phyloP scores from a whole-genome alignment of 2,888 invertebrate species.

The Conomelus anceps region DNA sequence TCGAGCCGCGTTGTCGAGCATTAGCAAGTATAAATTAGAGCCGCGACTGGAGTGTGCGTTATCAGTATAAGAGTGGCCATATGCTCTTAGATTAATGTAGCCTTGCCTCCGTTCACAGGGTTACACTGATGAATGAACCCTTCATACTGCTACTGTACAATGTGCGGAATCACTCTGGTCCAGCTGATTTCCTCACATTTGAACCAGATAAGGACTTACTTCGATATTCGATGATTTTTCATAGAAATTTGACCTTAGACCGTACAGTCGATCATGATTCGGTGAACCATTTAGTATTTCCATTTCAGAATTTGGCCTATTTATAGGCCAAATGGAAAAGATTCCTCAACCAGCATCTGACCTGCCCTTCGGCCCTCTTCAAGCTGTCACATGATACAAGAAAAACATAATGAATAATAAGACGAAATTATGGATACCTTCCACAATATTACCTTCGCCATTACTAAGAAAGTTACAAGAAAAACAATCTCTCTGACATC shows the following conservation, averaged over 20 bases:
- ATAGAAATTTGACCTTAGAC: not conserved
- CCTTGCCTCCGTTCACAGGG: not conserved
- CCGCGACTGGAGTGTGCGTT: constrained; percentile 4
- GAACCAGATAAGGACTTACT: not conserved
- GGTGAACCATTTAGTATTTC: too few relatives aligned
- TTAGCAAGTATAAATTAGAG: constrained; percentile 13
- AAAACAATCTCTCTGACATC: too few relatives aligned
- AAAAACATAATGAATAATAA: too few relatives aligned
- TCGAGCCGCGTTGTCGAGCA: not conserved
- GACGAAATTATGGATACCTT: too few relatives aligned
- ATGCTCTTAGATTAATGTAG: constrained; percentile 12
- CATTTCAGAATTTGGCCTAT: too few relatives aligned
- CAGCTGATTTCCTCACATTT: not conserved
- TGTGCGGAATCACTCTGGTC: not conserved
- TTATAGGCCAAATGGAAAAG: too few relatives aligned
- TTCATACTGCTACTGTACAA: not conserved
- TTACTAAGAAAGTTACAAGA: too few relatives aligned
- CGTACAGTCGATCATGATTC: too few relatives aligned
- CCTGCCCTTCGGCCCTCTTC: too few relatives aligned
- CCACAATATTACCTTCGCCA: too few relatives aligned
- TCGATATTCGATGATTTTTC: not conserved
- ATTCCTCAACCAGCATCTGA: too few relatives aligned
- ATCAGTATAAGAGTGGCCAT: constrained; percentile 7
- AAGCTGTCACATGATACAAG: too few relatives aligned
- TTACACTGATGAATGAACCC: constrained; percentile 1